Percentiles rank a stretch among this genome's conserved stretches.
phyloP scores from a whole-genome alignment of 1,140 invertebrate species.

The Drosophila littoralis region DNA sequence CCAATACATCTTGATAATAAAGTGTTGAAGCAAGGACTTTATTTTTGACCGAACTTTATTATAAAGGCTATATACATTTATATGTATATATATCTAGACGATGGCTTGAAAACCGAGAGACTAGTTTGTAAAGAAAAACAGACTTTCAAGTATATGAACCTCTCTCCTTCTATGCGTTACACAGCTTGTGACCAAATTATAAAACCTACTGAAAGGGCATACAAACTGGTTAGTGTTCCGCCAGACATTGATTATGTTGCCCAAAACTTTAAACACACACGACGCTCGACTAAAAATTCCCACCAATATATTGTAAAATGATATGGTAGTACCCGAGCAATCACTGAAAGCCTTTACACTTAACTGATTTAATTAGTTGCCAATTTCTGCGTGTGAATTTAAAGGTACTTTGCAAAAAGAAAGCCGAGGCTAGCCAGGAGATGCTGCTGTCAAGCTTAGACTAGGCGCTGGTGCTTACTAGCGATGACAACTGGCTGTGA shows the following conservation, averaged over 20 bases:
- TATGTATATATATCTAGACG: too few relatives aligned
- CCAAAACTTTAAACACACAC: slow-evolving; percentile 68
- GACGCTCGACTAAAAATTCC: slow-evolving; percentile 67
- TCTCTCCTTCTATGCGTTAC: neutral
- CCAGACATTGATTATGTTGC: slow-evolving; percentile 59
- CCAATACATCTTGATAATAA: too few relatives aligned
- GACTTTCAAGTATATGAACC: too few relatives aligned
- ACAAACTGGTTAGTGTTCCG: slow-evolving; percentile 51
- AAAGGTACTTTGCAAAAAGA: slow-evolving; percentile 7
- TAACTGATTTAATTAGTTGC: slow-evolving; percentile 64
- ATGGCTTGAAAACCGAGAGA: too few relatives aligned
- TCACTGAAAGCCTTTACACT: slow-evolving; percentile 76
- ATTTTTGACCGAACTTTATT: too few relatives aligned
- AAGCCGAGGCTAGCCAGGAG: neutral
- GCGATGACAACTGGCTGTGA: slow-evolving; percentile 12
- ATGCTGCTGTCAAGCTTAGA: slow-evolving; percentile 2
- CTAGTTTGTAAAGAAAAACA: too few relatives aligned
- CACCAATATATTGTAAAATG: slow-evolving; percentile 68
- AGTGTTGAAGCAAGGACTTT: too few relatives aligned
- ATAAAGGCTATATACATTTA: too few relatives aligned
- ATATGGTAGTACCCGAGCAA: slow-evolving; percentile 55
- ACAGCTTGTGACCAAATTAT: neutral
- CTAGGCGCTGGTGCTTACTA: neutral
- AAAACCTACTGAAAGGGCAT: neutral
- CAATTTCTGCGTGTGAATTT: slow-evolving; percentile 50